Evolutionary conservation across 1,140 invertebrate species (phyloP).

Genomic region (Drosophila lacteicornis): DNA sequence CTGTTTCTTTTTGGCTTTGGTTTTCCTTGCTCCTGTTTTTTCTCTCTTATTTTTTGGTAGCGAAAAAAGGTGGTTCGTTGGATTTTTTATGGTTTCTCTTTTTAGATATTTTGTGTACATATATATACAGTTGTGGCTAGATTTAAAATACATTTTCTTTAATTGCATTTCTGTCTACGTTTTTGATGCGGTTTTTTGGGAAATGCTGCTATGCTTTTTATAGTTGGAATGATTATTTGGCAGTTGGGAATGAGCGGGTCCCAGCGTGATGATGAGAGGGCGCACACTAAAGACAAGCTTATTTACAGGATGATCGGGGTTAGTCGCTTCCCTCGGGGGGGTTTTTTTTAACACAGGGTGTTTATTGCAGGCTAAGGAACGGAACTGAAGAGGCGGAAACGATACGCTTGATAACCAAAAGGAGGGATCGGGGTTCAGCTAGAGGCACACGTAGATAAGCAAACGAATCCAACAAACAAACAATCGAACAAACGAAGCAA

Average conservation of each 20-base stretch:
- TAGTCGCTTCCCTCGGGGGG: slow-evolving; percentile 30
- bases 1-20: slow-evolving; percentile 47
- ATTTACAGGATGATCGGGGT: slow-evolving; percentile 73
- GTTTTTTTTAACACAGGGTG: slow-evolving; percentile 19
- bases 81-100: slow-evolving; percentile 69
- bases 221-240: slow-evolving; percentile 37
- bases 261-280: slow-evolving; percentile 52
- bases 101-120: slow-evolving; percentile 37
- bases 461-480: slow-evolving; percentile 61
- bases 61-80: slow-evolving; percentile 80
- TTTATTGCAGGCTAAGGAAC: slow-evolving; percentile 40
- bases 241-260: slow-evolving; percentile 11
- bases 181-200: slow-evolving; percentile 51
- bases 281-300: slow-evolving; percentile 76
- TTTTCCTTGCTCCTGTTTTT: slow-evolving; percentile 37
- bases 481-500: slow-evolving; percentile 74
- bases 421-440: slow-evolving; percentile 50
- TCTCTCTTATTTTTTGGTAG: slow-evolving; percentile 56
- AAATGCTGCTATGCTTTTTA: slow-evolving; percentile 65
- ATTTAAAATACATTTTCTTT: slow-evolving; percentile 65
- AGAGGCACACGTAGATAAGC: slow-evolving; percentile 68
- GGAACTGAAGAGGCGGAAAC: slow-evolving; percentile 53
- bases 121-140: slow-evolving; percentile 70
- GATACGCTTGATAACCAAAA: slow-evolving; percentile 46
- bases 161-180: slow-evolving; percentile 57